phyloP scores from a whole-genome alignment of 2,113 vertebrate genomes.

The Condylura cristata region DNA sequence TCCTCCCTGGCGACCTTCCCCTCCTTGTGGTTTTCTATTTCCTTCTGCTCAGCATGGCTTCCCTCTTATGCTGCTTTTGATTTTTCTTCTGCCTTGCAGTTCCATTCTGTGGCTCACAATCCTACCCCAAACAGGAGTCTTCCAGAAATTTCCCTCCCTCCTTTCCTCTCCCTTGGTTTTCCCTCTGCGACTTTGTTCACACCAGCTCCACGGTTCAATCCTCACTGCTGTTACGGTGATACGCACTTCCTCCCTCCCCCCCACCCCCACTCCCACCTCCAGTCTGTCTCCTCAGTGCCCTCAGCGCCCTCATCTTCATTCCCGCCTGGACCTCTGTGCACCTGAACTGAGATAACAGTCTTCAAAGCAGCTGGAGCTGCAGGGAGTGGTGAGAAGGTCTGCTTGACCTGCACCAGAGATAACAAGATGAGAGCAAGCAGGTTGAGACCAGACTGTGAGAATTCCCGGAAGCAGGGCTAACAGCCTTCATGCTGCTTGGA shows the following conservation, averaged over 20 bases:
- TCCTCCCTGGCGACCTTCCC: not conserved
- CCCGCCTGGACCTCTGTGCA: not conserved
- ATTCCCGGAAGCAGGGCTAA: not conserved
- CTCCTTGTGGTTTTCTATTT: not conserved
- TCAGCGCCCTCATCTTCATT: not conserved
- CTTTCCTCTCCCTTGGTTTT: not conserved
- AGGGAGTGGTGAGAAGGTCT: not conserved
- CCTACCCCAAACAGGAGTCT: not conserved
- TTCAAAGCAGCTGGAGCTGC: not conserved
- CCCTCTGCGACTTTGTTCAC: too few relatives aligned
- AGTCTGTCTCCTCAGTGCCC: not conserved
- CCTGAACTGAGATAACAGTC: not conserved
- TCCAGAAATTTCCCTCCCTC: not conserved
- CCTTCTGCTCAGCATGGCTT: not conserved
- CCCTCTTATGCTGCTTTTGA: not conserved
- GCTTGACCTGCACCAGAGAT: not conserved
- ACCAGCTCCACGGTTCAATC: not conserved
- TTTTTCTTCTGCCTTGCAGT: not conserved
- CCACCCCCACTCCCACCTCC: fast-evolving
- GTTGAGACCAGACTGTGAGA: not conserved
- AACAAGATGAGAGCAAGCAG: not conserved
- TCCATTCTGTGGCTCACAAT: not conserved
- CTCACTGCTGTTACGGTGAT: not conserved
- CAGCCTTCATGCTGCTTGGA: not conserved
- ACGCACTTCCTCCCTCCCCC: not conserved